phyloP scores from a whole-genome alignment of 2,888 invertebrate species.

The Drosophila melanosoma region DNA sequence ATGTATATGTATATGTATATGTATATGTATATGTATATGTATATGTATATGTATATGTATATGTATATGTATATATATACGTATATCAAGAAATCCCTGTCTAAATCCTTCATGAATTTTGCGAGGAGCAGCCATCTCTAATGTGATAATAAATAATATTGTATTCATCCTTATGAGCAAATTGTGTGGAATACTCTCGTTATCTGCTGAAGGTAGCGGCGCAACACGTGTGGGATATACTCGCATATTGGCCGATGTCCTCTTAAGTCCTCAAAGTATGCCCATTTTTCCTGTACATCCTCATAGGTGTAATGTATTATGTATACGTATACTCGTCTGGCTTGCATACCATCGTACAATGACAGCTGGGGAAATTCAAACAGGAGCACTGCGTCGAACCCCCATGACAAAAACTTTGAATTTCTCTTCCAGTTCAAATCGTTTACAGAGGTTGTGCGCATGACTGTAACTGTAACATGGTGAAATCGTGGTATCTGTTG shows the following conservation, averaged over 20 bases:
- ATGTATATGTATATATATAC: not conserved
- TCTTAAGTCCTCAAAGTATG: constrained; percentile 20
- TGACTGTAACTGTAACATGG: constrained; percentile 24
- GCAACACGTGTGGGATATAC: constrained; percentile 7
- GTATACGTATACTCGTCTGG: constrained; percentile 1
- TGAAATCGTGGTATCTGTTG: constrained; percentile 14
- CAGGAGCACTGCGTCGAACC: constrained; percentile 10
- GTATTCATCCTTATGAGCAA: constrained; percentile 18
- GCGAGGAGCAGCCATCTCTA: constrained; percentile 18
- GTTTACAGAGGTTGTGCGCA: constrained; percentile 39
- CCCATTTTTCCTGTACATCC: constrained; percentile 42
- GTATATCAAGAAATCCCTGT: not conserved
- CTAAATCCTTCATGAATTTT: not conserved
- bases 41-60: not conserved
- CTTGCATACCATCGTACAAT: constrained; percentile 24
- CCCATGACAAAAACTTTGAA: constrained; percentile 10
- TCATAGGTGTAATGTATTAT: constrained; percentile 42
- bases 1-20: not conserved
- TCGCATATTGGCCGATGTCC: constrained; percentile 1
- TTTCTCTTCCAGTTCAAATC: constrained; percentile 11
- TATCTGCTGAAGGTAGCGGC: constrained; percentile 13
- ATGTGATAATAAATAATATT: constrained; percentile 44
- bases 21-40: not conserved
- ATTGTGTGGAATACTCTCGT: constrained; percentile 11
- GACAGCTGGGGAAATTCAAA: constrained; percentile 37